Percentiles rank a stretch among this genome's conserved stretches.
phyloP scores from a whole-genome alignment of 37 sponge, comb jelly and placozoan species.

The Beroe ovata region DNA sequence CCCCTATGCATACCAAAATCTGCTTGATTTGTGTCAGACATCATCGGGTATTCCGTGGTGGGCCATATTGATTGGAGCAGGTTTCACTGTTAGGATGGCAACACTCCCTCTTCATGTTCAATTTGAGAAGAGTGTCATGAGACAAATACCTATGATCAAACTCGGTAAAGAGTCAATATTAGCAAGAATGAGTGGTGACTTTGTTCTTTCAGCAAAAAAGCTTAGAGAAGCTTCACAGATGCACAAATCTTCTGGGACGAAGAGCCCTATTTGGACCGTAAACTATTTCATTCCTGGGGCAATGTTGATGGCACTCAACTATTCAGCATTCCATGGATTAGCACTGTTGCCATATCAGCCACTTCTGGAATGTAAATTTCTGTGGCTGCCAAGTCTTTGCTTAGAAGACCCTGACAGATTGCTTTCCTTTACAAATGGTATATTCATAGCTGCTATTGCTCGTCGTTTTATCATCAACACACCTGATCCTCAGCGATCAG shows the following conservation, averaged over 20 bases:
- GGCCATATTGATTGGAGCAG: constrained; percentile 5
- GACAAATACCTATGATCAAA: neutral
- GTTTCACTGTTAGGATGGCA: neutral
- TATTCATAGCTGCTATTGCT: neutral
- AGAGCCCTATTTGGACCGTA: neutral
- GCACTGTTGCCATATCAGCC: neutral
- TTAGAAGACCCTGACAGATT: constrained; percentile 12
- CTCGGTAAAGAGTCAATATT: neutral
- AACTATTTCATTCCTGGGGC: neutral
- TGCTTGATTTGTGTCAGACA: neutral
- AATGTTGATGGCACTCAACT: neutral
- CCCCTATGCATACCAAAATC: neutral
- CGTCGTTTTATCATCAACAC: neutral
- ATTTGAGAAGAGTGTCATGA: constrained; percentile 20
- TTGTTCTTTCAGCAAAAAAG: neutral
- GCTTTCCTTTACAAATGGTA: neutral
- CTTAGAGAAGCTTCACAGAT: neutral
- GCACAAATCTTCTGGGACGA: neutral
- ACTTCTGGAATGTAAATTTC: neutral
- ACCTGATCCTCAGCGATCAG: constrained; percentile 22
- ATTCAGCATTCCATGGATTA: neutral
- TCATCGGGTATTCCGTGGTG: constrained; percentile 30
- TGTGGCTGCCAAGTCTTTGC: constrained; percentile 8
- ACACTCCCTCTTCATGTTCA: constrained; percentile 12
- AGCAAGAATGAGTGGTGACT: neutral